phyloP scores from a whole-genome alignment of 1,140 invertebrate genomes.

The Aricia agestis region DNA sequence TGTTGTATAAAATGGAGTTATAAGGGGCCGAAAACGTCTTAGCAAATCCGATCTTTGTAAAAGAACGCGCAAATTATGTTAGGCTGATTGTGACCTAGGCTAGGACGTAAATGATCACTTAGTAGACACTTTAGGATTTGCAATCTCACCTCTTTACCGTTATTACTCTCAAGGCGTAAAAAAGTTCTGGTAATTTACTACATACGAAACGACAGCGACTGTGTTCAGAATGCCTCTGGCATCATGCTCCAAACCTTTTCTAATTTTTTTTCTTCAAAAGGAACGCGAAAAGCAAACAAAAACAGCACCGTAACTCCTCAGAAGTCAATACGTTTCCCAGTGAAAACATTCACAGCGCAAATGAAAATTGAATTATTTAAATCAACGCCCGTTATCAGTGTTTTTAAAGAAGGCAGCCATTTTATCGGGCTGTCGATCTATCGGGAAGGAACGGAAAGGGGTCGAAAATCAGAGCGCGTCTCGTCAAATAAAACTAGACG shows the following conservation, averaged over 20 bases:
- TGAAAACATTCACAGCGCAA: background rate
- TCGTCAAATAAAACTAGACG: constrained; percentile 1
- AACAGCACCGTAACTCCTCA: background rate
- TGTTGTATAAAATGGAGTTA: background rate
- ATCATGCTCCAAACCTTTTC: background rate
- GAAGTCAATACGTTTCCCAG: background rate
- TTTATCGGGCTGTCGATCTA: constrained; percentile 2
- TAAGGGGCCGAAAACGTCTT: background rate
- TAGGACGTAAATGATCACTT: background rate
- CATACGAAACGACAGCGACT: no score
- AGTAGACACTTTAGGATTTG: no score
- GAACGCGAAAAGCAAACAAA: background rate
- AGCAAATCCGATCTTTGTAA: background rate
- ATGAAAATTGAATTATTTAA: constrained; percentile 8
- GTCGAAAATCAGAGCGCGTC: background rate
- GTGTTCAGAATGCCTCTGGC: no score
- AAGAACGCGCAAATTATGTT: background rate
- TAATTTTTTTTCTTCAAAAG: background rate
- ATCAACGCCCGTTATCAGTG: constrained; percentile 10
- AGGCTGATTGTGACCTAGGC: background rate
- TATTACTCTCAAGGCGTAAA: no score
- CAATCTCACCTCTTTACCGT: no score
- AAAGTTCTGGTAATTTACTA: no score
- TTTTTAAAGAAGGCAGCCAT: background rate
- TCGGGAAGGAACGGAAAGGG: background rate